phyloP scores from a whole-genome alignment of 2,113 vertebrate genomes.

The Podocnemis expansa region DNA sequence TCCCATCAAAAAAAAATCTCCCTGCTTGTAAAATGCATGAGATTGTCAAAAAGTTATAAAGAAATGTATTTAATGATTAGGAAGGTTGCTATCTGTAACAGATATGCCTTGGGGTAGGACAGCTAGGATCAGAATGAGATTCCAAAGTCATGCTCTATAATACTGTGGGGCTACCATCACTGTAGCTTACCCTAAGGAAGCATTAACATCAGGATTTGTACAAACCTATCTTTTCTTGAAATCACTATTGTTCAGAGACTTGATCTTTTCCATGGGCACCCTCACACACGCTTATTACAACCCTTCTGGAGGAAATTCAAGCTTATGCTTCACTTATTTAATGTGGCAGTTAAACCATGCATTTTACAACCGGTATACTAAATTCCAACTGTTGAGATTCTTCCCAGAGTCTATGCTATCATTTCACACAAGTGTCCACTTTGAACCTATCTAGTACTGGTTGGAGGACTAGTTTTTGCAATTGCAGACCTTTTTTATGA shows the following conservation, averaged over 20 bases:
- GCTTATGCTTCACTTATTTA: not conserved
- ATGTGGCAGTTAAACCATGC: not conserved
- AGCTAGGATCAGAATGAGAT: not conserved
- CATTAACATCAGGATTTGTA: not conserved
- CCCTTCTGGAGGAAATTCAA: not conserved
- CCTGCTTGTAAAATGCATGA: not conserved
- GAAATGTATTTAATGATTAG: not conserved
- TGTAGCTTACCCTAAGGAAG: not conserved
- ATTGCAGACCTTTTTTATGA: not conserved
- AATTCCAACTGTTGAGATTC: not conserved
- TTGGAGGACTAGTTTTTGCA: not conserved
- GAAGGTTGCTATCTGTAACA: not conserved
- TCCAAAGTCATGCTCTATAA: not conserved
- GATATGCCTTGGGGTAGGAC: not conserved
- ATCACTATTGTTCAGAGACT: not conserved
- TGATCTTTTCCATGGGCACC: not conserved
- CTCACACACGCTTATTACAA: not conserved
- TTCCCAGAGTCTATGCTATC: not conserved
- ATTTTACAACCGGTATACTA: not conserved
- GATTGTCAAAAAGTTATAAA: not conserved
- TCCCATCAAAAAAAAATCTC: not conserved
- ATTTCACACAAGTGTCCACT: not conserved
- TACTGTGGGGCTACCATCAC: no score
- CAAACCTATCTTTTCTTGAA: not conserved
- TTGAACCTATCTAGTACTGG: not conserved